Evolutionary conservation across 2,888 invertebrate species (phyloP).

Genomic region (Mimachlamys varia): DNA sequence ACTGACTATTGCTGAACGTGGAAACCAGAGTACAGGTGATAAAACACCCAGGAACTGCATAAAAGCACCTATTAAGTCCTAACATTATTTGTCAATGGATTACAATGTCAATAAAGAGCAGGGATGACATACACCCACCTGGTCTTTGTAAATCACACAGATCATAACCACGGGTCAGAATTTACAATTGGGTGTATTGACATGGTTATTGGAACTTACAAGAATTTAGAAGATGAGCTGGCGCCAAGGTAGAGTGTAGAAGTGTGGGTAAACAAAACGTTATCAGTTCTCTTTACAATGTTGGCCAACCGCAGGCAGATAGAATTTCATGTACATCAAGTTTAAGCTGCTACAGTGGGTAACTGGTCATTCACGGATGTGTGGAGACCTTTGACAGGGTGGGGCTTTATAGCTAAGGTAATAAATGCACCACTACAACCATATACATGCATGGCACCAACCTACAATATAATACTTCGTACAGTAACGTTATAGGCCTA

Average conservation of each 20-base stretch:
- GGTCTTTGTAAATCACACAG: neutral
- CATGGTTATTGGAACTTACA: neutral
- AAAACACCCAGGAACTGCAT: too few relatives aligned
- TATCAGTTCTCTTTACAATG: conserved; percentile 21
- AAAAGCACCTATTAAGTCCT: too few relatives aligned
- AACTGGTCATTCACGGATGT: neutral
- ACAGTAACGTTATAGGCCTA: neutral
- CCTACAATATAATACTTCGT: neutral
- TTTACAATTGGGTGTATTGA: conserved; percentile 18
- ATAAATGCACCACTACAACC: neutral
- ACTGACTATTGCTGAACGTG: too few relatives aligned
- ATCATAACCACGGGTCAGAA: neutral
- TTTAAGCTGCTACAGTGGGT: neutral
- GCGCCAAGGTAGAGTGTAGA: neutral
- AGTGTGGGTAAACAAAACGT: conserved; percentile 11
- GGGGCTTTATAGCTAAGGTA: neutral
- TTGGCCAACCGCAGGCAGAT: conserved; percentile 20
- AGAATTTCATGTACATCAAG: neutral
- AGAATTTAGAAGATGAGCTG: neutral
- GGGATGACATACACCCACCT: neutral
- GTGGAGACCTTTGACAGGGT: neutral
- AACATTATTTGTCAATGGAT: too few relatives aligned
- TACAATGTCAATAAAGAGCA: neutral
- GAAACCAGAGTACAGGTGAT: too few relatives aligned
- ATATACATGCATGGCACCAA: neutral